Percentiles rank a stretch among this genome's conserved stretches.
phyloP scores from a whole-genome alignment of 1,140 invertebrate genomes.

The Aphelenchoides avenae region DNA sequence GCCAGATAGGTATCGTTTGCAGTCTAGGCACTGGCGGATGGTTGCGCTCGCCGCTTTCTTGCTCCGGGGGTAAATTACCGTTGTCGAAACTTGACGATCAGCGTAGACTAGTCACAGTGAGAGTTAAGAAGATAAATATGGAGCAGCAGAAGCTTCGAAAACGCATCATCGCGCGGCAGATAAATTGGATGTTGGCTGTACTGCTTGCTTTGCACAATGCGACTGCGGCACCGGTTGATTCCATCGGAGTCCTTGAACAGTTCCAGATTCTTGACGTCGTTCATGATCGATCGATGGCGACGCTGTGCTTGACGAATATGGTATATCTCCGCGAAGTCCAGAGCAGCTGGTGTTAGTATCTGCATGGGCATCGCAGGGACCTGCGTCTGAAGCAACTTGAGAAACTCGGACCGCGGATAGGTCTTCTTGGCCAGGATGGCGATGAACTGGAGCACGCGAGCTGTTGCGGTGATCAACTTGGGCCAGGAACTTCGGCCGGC shows the following conservation, averaged over 20 bases:
- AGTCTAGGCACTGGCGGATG: constrained; percentile 4
- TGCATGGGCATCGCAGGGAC: not conserved
- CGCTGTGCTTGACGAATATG: constrained; percentile 11
- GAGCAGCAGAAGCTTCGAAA: constrained; percentile 12
- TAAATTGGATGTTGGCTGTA: constrained; percentile 17
- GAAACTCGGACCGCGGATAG: no score
- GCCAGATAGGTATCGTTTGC: constrained; percentile 3
- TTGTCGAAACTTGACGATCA: constrained; percentile 3
- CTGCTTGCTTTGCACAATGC: not conserved
- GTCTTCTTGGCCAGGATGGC: no score
- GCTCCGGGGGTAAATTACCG: constrained; percentile 15
- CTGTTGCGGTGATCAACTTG: no score
- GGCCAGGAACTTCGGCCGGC: no score
- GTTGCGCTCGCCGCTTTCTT: constrained; percentile 10
- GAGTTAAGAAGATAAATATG: not conserved
- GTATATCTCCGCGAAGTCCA: constrained; percentile 1
- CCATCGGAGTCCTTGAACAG: constrained; percentile 7
- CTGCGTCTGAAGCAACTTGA: constrained; percentile 1
- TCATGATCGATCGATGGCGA: constrained; percentile 7
- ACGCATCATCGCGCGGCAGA: not conserved
- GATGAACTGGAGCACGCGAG: no score
- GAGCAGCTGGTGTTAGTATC: not conserved
- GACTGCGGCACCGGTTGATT: constrained; percentile 9
- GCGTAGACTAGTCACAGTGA: constrained; percentile 2
- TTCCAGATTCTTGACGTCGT: constrained; percentile 13